Evolutionary conservation across 2,888 invertebrate species (phyloP), one percentile per base, ranked within the genome.

Genomic region (Colletes collaris): DNA sequence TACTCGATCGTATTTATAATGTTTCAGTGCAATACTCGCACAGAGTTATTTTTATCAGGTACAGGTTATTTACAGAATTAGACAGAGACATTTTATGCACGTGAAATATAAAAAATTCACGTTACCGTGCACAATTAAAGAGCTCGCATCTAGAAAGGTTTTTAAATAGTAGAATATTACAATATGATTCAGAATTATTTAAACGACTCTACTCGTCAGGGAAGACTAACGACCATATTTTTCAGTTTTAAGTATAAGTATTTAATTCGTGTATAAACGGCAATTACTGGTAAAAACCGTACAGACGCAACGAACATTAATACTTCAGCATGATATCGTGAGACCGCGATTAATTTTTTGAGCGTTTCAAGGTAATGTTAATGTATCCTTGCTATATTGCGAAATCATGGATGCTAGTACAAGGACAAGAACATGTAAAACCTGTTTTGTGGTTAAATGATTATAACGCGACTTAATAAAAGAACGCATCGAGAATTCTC

Each of bases 11-110:
- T 63, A 65, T 76, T 40, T 35, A 71, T 50, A 13, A 37, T 1
- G 49, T 35, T 35, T 76, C 53, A 37, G 46, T 19, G 49, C 59
- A 40, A 40, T 27, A 27, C 27, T 27, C 10, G 46, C 53, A 49
- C 56, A 27, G n/a, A 40, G 76, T 71, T 76, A 76, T 76, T 76
- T 76, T 60, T 71, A 76, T 59, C 76, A 69, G 37, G n/a, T 53
- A 16, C 76, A 56, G 71, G 70, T 76, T 71, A 71, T 76, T 70
- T 71, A 62, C 76, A 49, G 68, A 67, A 53, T 49, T 46, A 67
- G 37, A 56, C 62, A 50, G 16, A 46, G 55, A 56, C 40, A 55
- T 53, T 68, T 69, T 49, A 60, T 40, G 55, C 40, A 60, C 19
- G 11, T 37, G 62, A 60, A 68, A 56, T 19, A 44, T 7, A 16